Evolutionary conservation across 1,140 invertebrate species (phyloP).

Genomic region (Brachionus asplanchnoidis): DNA sequence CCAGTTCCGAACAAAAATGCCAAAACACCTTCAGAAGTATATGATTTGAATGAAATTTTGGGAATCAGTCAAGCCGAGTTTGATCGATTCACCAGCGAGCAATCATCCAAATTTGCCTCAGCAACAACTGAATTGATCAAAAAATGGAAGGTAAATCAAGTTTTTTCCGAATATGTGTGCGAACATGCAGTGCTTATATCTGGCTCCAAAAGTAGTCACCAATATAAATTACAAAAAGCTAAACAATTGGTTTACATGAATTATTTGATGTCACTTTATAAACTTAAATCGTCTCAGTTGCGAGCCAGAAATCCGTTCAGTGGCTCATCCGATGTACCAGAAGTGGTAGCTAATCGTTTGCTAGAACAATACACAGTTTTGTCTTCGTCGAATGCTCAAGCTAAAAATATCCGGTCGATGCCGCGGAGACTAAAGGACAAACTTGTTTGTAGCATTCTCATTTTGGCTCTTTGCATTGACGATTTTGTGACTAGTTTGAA

Average conservation of each 20-base stretch:
- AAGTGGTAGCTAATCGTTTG: constrained; percentile 8
- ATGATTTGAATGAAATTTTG: constrained; percentile 23
- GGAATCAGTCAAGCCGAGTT: constrained; percentile 25
- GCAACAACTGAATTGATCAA: constrained; percentile 12
- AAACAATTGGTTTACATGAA: constrained; percentile 21
- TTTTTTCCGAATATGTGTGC: constrained; percentile 8
- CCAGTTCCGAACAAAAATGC: constrained; percentile 33
- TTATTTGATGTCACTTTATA: constrained; percentile 19
- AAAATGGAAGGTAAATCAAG: not conserved
- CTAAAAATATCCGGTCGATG: constrained; percentile 37
- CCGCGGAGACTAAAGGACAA: constrained; percentile 43
- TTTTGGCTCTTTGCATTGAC: constrained; percentile 42
- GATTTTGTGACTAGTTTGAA: constrained; percentile 22
- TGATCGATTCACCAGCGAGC: constrained; percentile 12
- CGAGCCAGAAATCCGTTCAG: not conserved
- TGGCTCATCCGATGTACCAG: constrained; percentile 2
- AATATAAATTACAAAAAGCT: constrained; percentile 27
- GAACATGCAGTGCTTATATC: constrained; percentile 3
- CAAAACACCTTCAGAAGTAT: constrained; percentile 29
- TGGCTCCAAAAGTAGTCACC: constrained; percentile 24
- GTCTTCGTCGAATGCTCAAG: not conserved
- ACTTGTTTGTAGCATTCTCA: constrained; percentile 42
- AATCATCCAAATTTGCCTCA: constrained; percentile 11
- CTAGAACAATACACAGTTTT: constrained; percentile 19
- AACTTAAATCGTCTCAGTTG: constrained; percentile 12